Evolutionary conservation across 1,140 invertebrate species (phyloP), one percentile per base, ranked within the genome.

Genomic region (Drosophila burlai): DNA sequence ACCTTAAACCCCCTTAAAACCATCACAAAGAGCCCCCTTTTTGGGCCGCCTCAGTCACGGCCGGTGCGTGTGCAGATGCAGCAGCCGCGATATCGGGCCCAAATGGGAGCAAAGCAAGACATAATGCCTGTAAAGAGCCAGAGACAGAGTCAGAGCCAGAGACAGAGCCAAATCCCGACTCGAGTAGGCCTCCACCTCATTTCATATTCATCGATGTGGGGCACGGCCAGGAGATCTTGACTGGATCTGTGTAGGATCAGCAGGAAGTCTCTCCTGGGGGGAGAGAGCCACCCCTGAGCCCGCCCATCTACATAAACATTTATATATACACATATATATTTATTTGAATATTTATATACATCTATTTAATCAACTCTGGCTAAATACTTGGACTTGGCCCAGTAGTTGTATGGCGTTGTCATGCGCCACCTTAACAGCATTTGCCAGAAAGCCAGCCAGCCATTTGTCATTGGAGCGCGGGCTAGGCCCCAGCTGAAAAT

Each of bases 341-440:
- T 45, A 11, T 50, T n/a, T 10, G 1, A 4, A 29, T 52, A 52
- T 18, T 50, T 49, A 29, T 1, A 7, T 29, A 7, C 1, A 50
- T 29, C 43, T 69, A 50, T 69, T 71, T 69, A 71, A 71, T 71
- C 64, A 71, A 46, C 65, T 69, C 13, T 72, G 83, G 78, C 83
- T 85, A 75, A 84, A 85, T 81, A 83, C 63, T 81, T 73, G 69
- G 69, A 73, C 69, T 60, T 73, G 81, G 81, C 73, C 78, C 81
- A 81, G 81, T 76, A 83, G 81, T 81, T 73, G 54, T 58, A 63
- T 58, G 74, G 71, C 73, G 66, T 79, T 90, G 85, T 90, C 85
- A 82, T 85, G 86, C 82, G 82, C 86, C 85, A 90, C 85, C 85
- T 91, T 85, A 90, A 90, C 85, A 90, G 63, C 86, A 82, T 90